Conservation (phyloP, 2,888 invertebrate species). For the Gymnosoma rotundatum region DNA sequence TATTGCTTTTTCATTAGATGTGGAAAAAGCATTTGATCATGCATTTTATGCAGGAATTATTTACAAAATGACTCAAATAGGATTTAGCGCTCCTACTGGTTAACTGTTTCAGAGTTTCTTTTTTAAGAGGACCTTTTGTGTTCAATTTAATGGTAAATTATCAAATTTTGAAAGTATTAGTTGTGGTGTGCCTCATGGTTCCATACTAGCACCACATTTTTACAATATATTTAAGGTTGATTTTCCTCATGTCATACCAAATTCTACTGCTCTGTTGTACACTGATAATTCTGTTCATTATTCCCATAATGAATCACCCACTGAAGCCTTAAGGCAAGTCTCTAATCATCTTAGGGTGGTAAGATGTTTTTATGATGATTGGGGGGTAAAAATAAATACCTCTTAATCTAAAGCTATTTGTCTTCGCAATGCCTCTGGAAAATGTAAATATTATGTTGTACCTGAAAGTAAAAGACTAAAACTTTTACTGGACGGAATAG, state of each 20-base stretch:
- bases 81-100: too few species aligned
- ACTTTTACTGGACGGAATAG: neutral
- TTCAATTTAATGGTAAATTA: neutral
- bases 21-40: too few species aligned
- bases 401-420: neutral
- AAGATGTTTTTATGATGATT: neutral
- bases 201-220: neutral
- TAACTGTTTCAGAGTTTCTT: neutral
- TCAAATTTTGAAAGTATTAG: neutral
- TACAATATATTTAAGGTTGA: neutral
- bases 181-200: neutral
- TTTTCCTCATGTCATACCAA: neutral
- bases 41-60: too few species aligned
- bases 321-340: neutral
- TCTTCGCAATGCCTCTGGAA: neutral
- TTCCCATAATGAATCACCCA: neutral
- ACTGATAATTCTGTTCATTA: neutral
- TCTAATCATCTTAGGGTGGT: neutral
- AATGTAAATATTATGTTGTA: neutral
- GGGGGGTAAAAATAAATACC: neutral
- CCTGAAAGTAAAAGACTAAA: neutral
- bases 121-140: neutral
- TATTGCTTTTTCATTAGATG: too few species aligned
- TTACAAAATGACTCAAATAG: too few species aligned
- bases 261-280: neutral